A percentile compares a stretch with the other conserved stretches of the same genome.
Evolutionary conservation across 1,140 invertebrate species (phyloP).

Genomic region (Drosophila asahinai): DNA sequence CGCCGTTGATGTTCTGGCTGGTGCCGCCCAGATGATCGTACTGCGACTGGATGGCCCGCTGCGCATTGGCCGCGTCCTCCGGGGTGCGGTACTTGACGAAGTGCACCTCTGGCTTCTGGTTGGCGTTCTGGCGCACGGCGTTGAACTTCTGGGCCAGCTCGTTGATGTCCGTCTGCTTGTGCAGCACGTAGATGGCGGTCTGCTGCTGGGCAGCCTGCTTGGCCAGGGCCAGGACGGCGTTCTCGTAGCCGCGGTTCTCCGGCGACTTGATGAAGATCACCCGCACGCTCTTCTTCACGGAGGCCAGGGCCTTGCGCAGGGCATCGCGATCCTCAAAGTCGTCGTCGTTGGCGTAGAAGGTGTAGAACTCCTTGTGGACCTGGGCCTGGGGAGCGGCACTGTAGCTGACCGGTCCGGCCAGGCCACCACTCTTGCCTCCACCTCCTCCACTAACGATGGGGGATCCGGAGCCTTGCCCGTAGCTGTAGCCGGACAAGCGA

Average conservation of each 20-base stretch:
- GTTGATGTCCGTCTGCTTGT: conserved; percentile 71
- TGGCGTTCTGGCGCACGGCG: conserved; percentile 59
- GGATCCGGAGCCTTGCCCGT: conserved; percentile 48
- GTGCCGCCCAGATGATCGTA: conserved; percentile 72
- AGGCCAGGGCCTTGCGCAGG: conserved; percentile 43
- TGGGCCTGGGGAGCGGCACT: conserved; percentile 51
- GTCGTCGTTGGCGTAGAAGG: conserved; percentile 66
- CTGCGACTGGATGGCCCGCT: conserved; percentile 68
- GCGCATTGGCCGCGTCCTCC: conserved; percentile 76
- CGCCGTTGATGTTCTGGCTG: conserved; percentile 70
- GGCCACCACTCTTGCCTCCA: background rate
- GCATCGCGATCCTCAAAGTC: conserved; percentile 68
- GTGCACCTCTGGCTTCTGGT: conserved; percentile 73
- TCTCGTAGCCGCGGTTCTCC: conserved; percentile 71
- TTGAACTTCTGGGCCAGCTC: conserved; percentile 77
- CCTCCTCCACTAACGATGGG: conserved; percentile 13
- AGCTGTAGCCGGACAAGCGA: conserved; percentile 72
- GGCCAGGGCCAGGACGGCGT: conserved; percentile 66
- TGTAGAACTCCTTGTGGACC: conserved; percentile 67
- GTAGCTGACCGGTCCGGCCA: conserved; percentile 64
- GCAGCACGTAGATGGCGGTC: conserved; percentile 74
- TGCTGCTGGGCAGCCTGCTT: conserved; percentile 72
- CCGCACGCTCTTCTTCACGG: conserved; percentile 65
- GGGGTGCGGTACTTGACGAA: conserved; percentile 80
- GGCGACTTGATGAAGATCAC: conserved; percentile 74